Percentiles rank a stretch among this genome's conserved stretches.
Evolutionary conservation across 2,113 vertebrate species (phyloP).

Genomic region (Chloroceryle aenea): DNA sequence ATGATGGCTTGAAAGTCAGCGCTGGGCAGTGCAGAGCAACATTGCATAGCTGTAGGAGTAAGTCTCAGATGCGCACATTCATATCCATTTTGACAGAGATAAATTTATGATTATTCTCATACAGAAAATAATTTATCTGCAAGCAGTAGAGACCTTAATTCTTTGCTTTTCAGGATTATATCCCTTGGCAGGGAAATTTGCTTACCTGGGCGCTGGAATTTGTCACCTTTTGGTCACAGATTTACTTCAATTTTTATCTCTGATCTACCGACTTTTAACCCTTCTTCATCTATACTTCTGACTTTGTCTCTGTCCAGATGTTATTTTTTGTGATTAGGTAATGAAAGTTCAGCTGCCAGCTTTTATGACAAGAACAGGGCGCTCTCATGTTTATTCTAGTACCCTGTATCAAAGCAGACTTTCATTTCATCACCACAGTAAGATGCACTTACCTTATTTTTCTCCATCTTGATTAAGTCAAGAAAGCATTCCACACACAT

Average conservation of each 20-base stretch:
- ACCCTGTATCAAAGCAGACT: conserved; percentile 64
- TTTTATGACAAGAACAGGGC: conserved; percentile 63
- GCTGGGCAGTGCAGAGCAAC: background rate
- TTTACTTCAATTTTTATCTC: background rate
- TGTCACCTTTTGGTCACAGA: conserved; percentile 3
- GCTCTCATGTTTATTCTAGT: conserved; percentile 51
- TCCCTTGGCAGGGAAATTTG: background rate
- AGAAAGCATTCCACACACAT: conserved; percentile 34
- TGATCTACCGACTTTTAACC: conserved; percentile 24
- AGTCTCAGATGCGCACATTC: background rate
- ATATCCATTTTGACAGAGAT: background rate
- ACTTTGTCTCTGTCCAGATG: conserved; percentile 44
- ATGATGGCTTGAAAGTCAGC: background rate
- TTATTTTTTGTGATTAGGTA: conserved; percentile 50
- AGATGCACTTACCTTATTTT: conserved; percentile 61
- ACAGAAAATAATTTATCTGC: background rate
- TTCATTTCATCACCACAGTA: conserved; percentile 54
- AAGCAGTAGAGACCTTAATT: background rate
- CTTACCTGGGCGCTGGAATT: background rate
- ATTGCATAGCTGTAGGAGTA: background rate
- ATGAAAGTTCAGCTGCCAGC: conserved; percentile 59
- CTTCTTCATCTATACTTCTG: background rate
- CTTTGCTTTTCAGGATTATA: background rate
- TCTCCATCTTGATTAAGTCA: conserved; percentile 41
- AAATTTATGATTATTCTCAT: conserved; percentile 3